A percentile compares a stretch with the other conserved stretches of the same genome.
phyloP scores from a whole-genome alignment of 2,797 vertebrate species.

The Eidolon dupreanum region DNA sequence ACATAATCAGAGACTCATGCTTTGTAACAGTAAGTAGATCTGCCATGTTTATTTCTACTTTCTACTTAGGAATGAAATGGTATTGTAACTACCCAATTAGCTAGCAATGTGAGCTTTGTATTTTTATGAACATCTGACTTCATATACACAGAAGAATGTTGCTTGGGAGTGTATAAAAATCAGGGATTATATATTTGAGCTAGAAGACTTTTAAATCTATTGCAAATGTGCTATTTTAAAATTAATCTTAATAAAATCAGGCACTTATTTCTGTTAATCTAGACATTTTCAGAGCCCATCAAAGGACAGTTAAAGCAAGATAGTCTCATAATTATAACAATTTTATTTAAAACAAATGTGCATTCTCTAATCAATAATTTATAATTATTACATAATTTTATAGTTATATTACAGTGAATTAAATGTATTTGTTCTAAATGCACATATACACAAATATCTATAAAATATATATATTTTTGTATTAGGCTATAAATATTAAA shows the following conservation, averaged over 20 bases:
- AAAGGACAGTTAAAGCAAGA: not conserved
- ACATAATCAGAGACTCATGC: not conserved
- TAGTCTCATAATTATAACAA: not conserved
- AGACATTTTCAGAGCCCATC: not conserved
- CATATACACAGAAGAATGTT: not conserved
- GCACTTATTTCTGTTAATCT: not conserved
- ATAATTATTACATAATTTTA: not conserved
- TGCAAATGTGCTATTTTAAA: not conserved
- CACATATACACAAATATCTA: not conserved
- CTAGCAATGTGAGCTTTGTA: not conserved
- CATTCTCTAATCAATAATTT: not conserved
- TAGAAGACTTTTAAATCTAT: not conserved
- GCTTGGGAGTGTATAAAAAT: not conserved
- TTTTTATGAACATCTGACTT: constrained; percentile 41
- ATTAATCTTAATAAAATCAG: not conserved
- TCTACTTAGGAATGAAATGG: constrained; percentile 1
- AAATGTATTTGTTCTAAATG: not conserved
- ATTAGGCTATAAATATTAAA: not conserved
- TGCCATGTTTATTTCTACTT: not conserved
- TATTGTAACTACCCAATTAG: not conserved
- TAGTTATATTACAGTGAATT: not conserved
- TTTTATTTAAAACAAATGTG: not conserved
- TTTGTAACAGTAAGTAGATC: not conserved
- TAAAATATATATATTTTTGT: not conserved
- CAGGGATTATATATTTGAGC: not conserved